Conservation (phyloP, 2,888 invertebrate species). For the Tethea ocularis region DNA sequence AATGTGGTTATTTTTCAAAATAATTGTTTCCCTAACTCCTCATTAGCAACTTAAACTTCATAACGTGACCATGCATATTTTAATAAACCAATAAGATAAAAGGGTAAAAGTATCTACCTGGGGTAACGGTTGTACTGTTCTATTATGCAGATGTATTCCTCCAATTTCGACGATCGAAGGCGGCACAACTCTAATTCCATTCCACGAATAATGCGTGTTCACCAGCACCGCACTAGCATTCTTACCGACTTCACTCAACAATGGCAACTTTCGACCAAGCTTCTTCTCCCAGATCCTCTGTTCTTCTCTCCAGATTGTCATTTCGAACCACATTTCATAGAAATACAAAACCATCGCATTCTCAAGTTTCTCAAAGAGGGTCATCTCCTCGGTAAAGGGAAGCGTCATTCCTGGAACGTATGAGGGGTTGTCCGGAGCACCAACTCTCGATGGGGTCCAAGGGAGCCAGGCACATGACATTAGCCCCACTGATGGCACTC, state of each 20-base stretch:
- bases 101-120: slow-evolving; percentile 33
- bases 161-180: slow-evolving; percentile 79
- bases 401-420: slow-evolving; percentile 59
- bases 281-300: slow-evolving; percentile 53
- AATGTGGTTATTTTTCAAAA: no score
- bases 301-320: slow-evolving; percentile 42
- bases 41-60: no score
- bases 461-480: slow-evolving; percentile 64
- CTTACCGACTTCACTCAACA: slow-evolving; percentile 58
- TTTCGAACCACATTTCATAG: slow-evolving; percentile 46
- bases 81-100: no score
- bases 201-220: slow-evolving; percentile 73
- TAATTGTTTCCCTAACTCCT: no score
- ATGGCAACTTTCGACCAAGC: slow-evolving; percentile 58
- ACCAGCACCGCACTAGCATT: slow-evolving; percentile 73
- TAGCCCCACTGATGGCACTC: slow-evolving; percentile 64
- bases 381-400: slow-evolving; percentile 58
- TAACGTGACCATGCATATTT: no score
- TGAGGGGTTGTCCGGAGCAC: slow-evolving; percentile 67
- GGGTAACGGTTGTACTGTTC: slow-evolving; percentile 35
- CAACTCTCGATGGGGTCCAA: slow-evolving; percentile 62
- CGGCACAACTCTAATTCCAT: slow-evolving; percentile 63
- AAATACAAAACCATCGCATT: slow-evolving; percentile 59
- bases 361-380: slow-evolving; percentile 61
- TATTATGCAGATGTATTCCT: slow-evolving; percentile 73